Evolutionary conservation across 2,797 vertebrate species (phyloP).

Genomic region (Taeniopygia guttata): DNA sequence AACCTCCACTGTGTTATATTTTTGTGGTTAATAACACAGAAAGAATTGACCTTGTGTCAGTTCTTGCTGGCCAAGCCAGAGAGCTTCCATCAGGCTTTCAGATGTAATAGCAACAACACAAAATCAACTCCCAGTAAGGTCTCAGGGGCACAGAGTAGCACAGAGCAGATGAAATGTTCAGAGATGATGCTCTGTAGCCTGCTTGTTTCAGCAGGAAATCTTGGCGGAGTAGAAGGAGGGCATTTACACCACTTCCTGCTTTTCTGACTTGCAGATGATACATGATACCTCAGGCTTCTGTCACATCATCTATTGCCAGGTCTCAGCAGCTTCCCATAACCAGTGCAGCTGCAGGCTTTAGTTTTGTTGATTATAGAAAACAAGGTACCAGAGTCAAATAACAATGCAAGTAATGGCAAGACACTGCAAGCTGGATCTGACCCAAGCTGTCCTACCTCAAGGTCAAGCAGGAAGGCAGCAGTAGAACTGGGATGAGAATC

Average conservation of each 20-base stretch:
- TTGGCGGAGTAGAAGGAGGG: neutral
- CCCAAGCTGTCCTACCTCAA: slow-evolving; percentile 26
- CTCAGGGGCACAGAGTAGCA: neutral
- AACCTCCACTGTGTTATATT: neutral
- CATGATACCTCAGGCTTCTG: neutral
- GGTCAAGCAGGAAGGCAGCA: slow-evolving; percentile 10
- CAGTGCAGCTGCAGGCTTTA: neutral
- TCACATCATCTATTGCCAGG: neutral
- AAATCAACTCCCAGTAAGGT: neutral
- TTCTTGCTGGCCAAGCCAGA: neutral
- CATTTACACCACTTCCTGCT: slow-evolving; percentile 2
- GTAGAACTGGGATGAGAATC: neutral
- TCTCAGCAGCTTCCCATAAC: slow-evolving; percentile 23
- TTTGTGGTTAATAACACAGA: neutral
- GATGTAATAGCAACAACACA: neutral
- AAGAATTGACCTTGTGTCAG: neutral
- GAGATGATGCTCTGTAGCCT: neutral
- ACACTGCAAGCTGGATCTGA: neutral
- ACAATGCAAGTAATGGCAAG: neutral
- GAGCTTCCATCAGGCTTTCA: neutral
- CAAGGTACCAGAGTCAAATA: slow-evolving; percentile 31
- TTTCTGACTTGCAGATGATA: slow-evolving; percentile 19
- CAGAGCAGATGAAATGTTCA: neutral
- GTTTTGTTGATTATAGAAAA: slow-evolving; percentile 3
- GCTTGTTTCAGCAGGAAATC: slow-evolving; percentile 29